A percentile compares a stretch with the other conserved stretches of the same genome.
phyloP scores from a whole-genome alignment of 1,140 invertebrate genomes.

The Aphelenchoides besseyi region DNA sequence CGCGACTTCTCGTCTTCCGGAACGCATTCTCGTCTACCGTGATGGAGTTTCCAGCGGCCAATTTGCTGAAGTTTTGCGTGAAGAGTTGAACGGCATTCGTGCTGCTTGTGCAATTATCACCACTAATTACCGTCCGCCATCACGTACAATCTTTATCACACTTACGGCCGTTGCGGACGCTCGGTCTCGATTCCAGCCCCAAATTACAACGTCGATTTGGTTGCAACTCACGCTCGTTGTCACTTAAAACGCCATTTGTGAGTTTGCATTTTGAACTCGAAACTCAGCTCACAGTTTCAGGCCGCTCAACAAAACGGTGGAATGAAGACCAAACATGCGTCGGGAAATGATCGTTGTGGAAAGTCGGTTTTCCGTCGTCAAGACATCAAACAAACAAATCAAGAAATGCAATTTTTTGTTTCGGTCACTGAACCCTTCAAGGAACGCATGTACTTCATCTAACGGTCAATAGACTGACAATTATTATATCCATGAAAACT shows the following conservation, averaged over 20 bases:
- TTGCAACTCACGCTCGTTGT: not conserved
- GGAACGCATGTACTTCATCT: not conserved
- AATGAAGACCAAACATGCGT: not conserved
- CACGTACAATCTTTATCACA: too few relatives aligned
- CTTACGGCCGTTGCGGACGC: too few relatives aligned
- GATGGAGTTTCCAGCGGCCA: constrained; percentile 86
- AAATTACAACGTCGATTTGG: too few relatives aligned
- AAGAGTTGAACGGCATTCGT: constrained; percentile 71
- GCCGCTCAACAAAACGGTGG: not conserved
- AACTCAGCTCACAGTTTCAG: not conserved
- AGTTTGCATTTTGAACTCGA: not conserved
- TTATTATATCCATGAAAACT: too few relatives aligned
- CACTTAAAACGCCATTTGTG: not conserved
- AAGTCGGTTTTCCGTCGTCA: not conserved
- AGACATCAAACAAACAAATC: not conserved
- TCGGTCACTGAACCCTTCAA: not conserved
- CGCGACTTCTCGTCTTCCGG: constrained; percentile 63
- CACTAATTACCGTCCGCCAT: constrained; percentile 69
- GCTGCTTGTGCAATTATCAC: constrained; percentile 69
- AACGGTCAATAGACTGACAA: too few relatives aligned
- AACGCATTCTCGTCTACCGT: constrained; percentile 73
- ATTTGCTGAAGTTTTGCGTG: constrained; percentile 70
- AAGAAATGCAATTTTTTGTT: constrained; percentile 1
- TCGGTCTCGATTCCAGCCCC: too few relatives aligned
- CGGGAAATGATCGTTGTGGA: not conserved